Conservation (phyloP, 2,113 vertebrate genomes). For the Limanda limanda region DNA sequence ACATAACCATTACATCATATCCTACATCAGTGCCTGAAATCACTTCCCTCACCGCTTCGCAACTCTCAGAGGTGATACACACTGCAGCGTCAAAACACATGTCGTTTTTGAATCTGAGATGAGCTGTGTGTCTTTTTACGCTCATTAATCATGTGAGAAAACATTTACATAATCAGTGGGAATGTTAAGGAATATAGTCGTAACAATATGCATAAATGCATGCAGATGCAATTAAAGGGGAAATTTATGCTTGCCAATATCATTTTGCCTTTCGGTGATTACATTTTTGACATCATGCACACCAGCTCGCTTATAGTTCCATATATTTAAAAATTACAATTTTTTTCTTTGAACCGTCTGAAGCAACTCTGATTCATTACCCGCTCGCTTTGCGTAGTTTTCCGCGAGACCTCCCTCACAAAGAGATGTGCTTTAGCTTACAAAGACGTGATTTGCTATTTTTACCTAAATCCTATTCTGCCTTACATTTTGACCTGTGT, state of each 20-base stretch:
- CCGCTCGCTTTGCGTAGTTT: not conserved
- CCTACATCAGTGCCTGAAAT: conserved; percentile 35
- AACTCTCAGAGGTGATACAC: conserved; percentile 1
- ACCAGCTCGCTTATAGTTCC: not conserved
- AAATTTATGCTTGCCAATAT: not conserved
- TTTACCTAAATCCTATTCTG: not conserved
- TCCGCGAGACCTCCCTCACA: no score
- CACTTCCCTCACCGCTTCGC: conserved; percentile 13
- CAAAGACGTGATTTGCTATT: not conserved
- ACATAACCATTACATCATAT: conserved; percentile 5
- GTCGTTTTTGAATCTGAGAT: conserved; percentile 20
- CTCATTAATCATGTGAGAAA: conserved; percentile 1
- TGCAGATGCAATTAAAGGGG: not conserved
- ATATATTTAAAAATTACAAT: not conserved
- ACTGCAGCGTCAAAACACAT: conserved; percentile 9
- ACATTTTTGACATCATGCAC: not conserved
- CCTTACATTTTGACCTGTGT: not conserved
- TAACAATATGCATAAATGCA: not conserved
- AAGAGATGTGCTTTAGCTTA: not conserved
- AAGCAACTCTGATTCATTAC: no score
- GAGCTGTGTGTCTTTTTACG: conserved; percentile 1
- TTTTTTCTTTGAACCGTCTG: no score
- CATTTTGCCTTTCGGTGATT: not conserved
- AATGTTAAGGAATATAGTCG: not conserved
- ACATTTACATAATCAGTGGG: not conserved